phyloP scores from a whole-genome alignment of 2,113 vertebrate species.

The Taxidea taxus region DNA sequence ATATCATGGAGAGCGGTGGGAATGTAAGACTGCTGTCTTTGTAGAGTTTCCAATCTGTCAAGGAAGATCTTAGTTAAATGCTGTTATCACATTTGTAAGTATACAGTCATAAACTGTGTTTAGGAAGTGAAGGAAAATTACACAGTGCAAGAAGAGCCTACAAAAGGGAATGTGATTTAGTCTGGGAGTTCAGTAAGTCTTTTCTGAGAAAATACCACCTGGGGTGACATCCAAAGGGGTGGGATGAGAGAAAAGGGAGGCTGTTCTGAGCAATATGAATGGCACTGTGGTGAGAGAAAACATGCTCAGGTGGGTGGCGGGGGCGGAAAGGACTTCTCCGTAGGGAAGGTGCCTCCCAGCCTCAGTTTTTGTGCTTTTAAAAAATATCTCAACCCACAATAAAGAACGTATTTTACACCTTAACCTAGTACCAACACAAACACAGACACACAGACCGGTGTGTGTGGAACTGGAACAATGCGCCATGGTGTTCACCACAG shows the following conservation, averaged over 20 bases:
- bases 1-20: background rate
- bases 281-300: background rate
- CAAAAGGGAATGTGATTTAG: background rate
- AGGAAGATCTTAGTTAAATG: background rate
- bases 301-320: background rate
- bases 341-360: background rate
- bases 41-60: background rate
- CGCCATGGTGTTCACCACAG: background rate
- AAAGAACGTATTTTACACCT: background rate
- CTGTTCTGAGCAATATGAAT: background rate
- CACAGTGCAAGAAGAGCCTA: background rate
- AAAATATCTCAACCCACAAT: background rate
- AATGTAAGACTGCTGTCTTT: background rate
- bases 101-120: background rate
- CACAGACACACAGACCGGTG: background rate
- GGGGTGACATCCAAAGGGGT: background rate
- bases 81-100: background rate
- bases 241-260: background rate
- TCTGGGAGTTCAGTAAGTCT: background rate
- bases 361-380: background rate
- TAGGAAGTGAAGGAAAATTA: background rate
- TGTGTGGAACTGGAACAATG: too few relatives aligned
- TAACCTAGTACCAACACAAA: background rate
- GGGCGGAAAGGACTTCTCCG: background rate
- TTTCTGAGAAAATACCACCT: background rate